Evolutionary conservation across 1,140 invertebrate species (phyloP), one percentile per base, ranked within the genome.

Genomic region (Drosophila parabipectinata): DNA sequence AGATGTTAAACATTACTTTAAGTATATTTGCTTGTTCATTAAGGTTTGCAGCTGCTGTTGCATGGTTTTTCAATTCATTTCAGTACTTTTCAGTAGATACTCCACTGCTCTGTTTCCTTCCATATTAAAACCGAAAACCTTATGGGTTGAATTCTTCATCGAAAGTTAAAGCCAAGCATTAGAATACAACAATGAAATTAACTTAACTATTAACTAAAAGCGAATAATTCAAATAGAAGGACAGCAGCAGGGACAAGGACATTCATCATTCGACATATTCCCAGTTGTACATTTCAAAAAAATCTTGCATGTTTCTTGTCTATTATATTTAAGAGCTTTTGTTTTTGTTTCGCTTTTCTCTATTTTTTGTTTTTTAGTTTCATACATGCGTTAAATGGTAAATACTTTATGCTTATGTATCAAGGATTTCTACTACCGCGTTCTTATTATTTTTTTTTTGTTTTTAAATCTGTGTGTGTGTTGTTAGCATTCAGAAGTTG

Each of bases 351-450:
- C 58, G 56, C 34, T 74, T 63, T 71, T 62, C 56, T 72, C 72
- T 71, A 72, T 72, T 68, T 61, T 61, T 30, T 30, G 28, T 21
- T 21, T 21, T 30, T 30, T 30, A 18, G 28, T 7, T 32, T 37
- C 34, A 71, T 71, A 71, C 47, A 72, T 60, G 76, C 59, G 79
- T 72, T 67, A 69, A 77, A 69, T 82, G 62, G 60, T 82, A 82
- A 77, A 82, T 87, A 79, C 52, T 77, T 84, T 87, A 85, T 88
- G 83, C 72, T 83, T 88, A 87, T 88, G 72, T 84, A 77, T 66
- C 79, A 79, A 88, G 83, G 79, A 88, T 88, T 88, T 88, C 74
- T 72, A 85, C 82, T 85, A 85, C 82, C 82, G 81, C 79, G 60
- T 83, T 57, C 52, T 57, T 74, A 28, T 72, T 72, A 47, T 34